phyloP scores from a whole-genome alignment of 2,113 vertebrate species.

The Coregonus clupeaformis region DNA sequence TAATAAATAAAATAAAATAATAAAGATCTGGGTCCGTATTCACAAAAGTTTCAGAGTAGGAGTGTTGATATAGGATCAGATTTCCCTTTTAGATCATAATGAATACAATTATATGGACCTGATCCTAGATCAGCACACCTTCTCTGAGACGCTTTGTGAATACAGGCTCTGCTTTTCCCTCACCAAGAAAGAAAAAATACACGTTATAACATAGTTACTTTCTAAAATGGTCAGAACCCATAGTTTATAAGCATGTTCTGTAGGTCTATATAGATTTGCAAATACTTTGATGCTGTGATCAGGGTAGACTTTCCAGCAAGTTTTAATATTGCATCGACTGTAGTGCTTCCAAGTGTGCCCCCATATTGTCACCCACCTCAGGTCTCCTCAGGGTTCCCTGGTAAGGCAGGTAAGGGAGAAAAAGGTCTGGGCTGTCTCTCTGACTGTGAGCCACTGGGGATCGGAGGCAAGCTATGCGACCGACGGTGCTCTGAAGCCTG shows the following conservation, averaged over 20 bases:
- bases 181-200: neutral
- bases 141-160: neutral
- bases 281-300: too few species aligned
- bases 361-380: neutral
- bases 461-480: conserved; percentile 47
- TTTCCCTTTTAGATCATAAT: too few species aligned
- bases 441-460: conserved; percentile 67
- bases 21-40: too few species aligned
- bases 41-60: too few species aligned
- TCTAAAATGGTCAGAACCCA: too few species aligned
- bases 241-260: too few species aligned
- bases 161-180: neutral
- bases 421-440: conserved; percentile 66
- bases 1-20: neutral
- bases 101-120: too few species aligned
- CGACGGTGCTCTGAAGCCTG: conserved; percentile 73
- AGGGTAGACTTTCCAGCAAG: neutral
- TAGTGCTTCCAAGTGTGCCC: conserved; percentile 11
- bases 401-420: conserved; percentile 29
- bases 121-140: too few species aligned
- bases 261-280: too few species aligned
- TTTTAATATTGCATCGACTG: neutral
- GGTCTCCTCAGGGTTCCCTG: conserved; percentile 55
- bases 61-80: too few species aligned
- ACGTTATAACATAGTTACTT: neutral